Percentiles rank a stretch among this genome's conserved stretches.
Conservation (phyloP, 2,113 vertebrate species). For the Rousettus leschenaultii region DNA sequence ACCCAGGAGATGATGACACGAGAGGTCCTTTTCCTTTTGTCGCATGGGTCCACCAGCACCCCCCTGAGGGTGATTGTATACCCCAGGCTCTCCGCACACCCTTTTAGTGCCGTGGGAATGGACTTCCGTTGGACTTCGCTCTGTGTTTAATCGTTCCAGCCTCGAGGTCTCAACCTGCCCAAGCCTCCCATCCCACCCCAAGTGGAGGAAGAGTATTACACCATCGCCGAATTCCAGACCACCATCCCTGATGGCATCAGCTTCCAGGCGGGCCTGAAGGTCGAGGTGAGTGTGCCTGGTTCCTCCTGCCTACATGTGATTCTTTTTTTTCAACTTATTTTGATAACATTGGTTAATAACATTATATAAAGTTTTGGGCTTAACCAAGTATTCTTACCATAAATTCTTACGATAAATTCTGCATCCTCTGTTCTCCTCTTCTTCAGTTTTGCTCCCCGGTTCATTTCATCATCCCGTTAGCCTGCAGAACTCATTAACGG, state of each 20-base stretch:
- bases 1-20: background rate
- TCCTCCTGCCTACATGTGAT: background rate
- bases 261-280: constrained; percentile 97
- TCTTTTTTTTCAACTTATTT: background rate
- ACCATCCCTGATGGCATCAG: constrained; percentile 98
- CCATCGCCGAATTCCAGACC: constrained; percentile 98
- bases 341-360: background rate
- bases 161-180: constrained; percentile 93
- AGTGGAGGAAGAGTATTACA: constrained; percentile 98
- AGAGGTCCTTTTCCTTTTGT: background rate
- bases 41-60: background rate
- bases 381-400: background rate
- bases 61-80: background rate
- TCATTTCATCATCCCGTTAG: background rate
- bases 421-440: background rate
- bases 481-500: background rate
- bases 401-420: background rate
- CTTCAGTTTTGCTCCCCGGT: background rate
- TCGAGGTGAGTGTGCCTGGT: constrained; percentile 86
- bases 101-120: fast-evolving
- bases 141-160: constrained; percentile 80
- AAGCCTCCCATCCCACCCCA: constrained; percentile 95
- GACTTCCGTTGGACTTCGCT: background rate
- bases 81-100: background rate
- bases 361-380: background rate